Evolutionary conservation across 2,113 vertebrate genomes (phyloP), one percentile per base, ranked within the genome.

Genomic region (Lagenorhynchus albirostris): DNA sequence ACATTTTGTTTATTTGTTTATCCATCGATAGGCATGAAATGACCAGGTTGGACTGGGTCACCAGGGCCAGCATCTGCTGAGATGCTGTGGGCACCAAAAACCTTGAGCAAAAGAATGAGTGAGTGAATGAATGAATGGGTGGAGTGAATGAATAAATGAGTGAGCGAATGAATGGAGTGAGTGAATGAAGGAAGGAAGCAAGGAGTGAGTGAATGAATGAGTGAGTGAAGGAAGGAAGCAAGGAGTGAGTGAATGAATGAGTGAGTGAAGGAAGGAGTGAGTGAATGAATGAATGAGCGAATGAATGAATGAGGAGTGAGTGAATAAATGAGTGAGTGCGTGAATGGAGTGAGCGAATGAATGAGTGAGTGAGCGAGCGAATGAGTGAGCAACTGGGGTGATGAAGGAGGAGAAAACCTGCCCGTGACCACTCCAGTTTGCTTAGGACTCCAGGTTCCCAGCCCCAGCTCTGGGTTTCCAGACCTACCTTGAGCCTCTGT

Each of bases 401-500:
- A 38, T 9, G 7, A 23, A 53, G 1, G 26, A n/a, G 53, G 36
- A 55, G 85, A 29, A 68, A 70, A 18, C 26, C 71, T 89, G 29
- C 14, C 8, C 33, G 5, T 1, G 38, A 5, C 50, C 3, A 12
- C 38, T 62, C 53, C 6, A 5, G 0, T 20, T 60, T 7, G 1
- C 17, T 38, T n/a, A 67, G 44, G n/a, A 53, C 33, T 25, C 89
- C 14, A 7, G 38, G 33, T 29, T 10, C 26, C 41, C 62, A 79
- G 63, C 47, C 44, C 44, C 50, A 29, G 36, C 36, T 73, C 36
- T 60, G 68, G 68, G 85, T 36, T 20, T 36, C 44, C 18, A 26
- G 12, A 41, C 17, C 20, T 58, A 3, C 29, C 13, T 67, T 53
- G 31, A 67, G 53, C 31, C 53, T 62, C 41, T 5, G 31, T 31